Evolutionary conservation across 1,140 invertebrate species (phyloP), one percentile per base, ranked within the genome.

Genomic region (Ectropis grisescens): DNA sequence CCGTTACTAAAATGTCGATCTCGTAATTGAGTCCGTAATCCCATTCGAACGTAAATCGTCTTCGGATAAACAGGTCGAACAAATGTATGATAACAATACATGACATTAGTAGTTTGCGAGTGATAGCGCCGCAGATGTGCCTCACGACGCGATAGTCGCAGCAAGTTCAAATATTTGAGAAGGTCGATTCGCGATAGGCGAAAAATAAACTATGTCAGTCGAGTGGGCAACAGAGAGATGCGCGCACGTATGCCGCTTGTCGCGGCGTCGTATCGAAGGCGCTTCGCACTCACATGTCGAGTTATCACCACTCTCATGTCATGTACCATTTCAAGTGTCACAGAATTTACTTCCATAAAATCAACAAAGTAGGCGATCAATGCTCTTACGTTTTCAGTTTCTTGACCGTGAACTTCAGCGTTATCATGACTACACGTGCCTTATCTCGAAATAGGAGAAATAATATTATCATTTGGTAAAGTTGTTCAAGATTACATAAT

Each of bases 131-230:
- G 37, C 29, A 13, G 22, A 23, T 25, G 27, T 5, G 22, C 28
- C 11, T 6, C 24, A 15, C 32, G 33, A 36, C 22, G 14, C 27
- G 41, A 49, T 65, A 56, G 35, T 16, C 11, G 31, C 46, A 38
- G 37, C 47, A 59, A 61, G 55, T 58, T 65, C 52, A 61, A 57
- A 65, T 49, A 62, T 47, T 46, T 47, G 33, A 42, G 50, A 66
- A 71, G 58, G 64, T 64, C 61, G 50, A 34, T 46, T 37, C 33
- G 44, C 42, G 41, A 56, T 53, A 54, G 37, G 29, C 32, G 39
- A 41, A 50, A 55, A 47, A 45, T 38, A 55, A 56, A 51, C 30
- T 59, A 37, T 62, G 51, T 52, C 49, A 56, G 50, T 49, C 15
- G 16, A 30, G 45, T 33, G 32, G 43, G 45, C 32, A 37, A 35